Evolutionary conservation across 2,113 vertebrate species (phyloP), one percentile per base, ranked within the genome.

Genomic region (Siniperca knerii): DNA sequence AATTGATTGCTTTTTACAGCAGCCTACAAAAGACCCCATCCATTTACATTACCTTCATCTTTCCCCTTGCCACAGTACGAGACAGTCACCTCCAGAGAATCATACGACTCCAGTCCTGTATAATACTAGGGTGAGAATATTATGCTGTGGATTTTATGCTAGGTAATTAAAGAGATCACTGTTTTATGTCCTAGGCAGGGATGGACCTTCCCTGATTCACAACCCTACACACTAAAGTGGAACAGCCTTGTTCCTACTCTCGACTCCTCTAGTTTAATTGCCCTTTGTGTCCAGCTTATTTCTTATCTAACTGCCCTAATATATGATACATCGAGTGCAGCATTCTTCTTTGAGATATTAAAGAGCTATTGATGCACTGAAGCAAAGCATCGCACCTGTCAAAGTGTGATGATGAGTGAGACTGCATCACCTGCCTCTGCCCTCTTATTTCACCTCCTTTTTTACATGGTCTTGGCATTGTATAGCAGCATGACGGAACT

Each of bases 91-190:
- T 90, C 90, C 77, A 86, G 77, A 90, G 71, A 87, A 93, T 92
- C 91, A 89, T 90, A 91, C 68, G 64, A 92, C 85, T 89, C 83
- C 79, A 79, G 84, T 86, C 88, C 80, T 79, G 83, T 92, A 69
- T 91, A 91, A 91, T 72, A 66, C 79, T 23, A 48, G 73, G 89
- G 87, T 92, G 91, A 92, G 79, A 82, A 79, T 91, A 81, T 93
- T 92, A 92, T 90, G 93, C 91, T 91, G 89, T 91, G 87, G 84
- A 84, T 94, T 94, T 94, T 92, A 92, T 93, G 92, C 88, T 69
- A 2, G 75, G 86, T 91, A 92, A 94, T 95, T 93, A 95, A 95
- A 93, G 79, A 86, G 86, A 93, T 92, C 87, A 79, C 86, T 68
- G 89, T 89, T 94, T 94, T 92, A 93, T 92, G 92, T 93, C 88